Evolutionary conservation across 2,888 invertebrate genomes (phyloP).

Genomic region (Chrysolina americana): DNA sequence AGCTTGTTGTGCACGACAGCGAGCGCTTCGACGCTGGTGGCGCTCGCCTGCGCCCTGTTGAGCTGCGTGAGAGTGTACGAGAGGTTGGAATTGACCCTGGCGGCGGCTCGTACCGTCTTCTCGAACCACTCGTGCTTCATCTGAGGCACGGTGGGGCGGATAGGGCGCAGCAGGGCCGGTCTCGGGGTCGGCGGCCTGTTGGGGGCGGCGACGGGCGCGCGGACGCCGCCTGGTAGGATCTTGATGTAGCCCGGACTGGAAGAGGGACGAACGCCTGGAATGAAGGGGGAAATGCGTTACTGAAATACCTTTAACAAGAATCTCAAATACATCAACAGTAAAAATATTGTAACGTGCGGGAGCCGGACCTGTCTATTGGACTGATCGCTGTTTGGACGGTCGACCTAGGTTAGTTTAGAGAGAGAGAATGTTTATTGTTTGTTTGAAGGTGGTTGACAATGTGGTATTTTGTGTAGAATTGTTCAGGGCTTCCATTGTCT

Average conservation of each 20-base stretch:
- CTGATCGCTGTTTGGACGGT: too few relatives aligned
- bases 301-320: too few relatives aligned
- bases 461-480: too few relatives aligned
- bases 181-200: neutral
- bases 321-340: too few relatives aligned
- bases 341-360: too few relatives aligned
- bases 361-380: too few relatives aligned
- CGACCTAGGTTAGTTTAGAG: too few relatives aligned
- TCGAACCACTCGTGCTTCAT: slow-evolving; percentile 73
- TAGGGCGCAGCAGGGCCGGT: slow-evolving; percentile 17
- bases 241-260: slow-evolving; percentile 48
- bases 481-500: too few relatives aligned
- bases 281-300: neutral
- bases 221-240: slow-evolving; percentile 44
- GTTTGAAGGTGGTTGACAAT: too few relatives aligned
- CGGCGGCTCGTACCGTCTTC: slow-evolving; percentile 73
- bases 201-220: slow-evolving; percentile 12
- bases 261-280: neutral
- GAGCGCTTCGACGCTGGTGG: slow-evolving; percentile 71
- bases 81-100: slow-evolving; percentile 74
- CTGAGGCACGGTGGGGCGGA: slow-evolving; percentile 18
- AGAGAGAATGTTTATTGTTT: too few relatives aligned
- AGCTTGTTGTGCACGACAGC: slow-evolving; percentile 72
- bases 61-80: slow-evolving; percentile 71
- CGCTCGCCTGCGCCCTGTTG: slow-evolving; percentile 71